These are phyloP conservation scores for Anguilla rostrata DNA, from an alignment of 2,113 vertebrate genomes.

Conservation along the genomic window DNA sequence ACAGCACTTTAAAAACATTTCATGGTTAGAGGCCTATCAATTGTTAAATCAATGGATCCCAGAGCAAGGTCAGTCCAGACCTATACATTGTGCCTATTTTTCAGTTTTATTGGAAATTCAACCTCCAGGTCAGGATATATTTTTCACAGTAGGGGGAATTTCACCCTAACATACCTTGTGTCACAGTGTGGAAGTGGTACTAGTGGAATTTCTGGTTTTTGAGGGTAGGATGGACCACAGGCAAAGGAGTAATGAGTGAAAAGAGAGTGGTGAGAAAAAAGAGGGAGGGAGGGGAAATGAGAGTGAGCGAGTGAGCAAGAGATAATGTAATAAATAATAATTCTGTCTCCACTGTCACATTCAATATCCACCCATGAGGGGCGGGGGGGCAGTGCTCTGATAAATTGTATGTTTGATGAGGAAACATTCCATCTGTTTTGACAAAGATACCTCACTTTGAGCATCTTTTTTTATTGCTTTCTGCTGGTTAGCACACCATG, in stretches of 20 bases:
- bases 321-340: constrained; percentile 42
- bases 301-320: constrained; percentile 21
- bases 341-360: constrained; percentile 42
- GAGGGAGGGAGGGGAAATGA: not conserved
- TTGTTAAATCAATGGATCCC: not conserved
- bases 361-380: constrained; percentile 27
- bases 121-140: not conserved
- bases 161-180: not conserved
- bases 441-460: not conserved
- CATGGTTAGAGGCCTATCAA: not conserved
- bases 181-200: not conserved
- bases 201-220: not conserved
- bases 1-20: not conserved
- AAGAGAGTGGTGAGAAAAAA: not conserved
- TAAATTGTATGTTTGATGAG: constrained; percentile 19
- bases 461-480: not conserved
- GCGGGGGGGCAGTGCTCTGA: constrained; percentile 8
- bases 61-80: not conserved
- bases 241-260: not conserved
- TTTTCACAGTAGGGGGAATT: not conserved
- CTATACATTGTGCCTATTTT: not conserved
- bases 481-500: not conserved
- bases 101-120: not conserved
- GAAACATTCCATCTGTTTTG: not conserved
- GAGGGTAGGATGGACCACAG: not conserved